Evolutionary conservation across 2,888 invertebrate species (phyloP).

Genomic region (Lasioglossum vierecki): DNA sequence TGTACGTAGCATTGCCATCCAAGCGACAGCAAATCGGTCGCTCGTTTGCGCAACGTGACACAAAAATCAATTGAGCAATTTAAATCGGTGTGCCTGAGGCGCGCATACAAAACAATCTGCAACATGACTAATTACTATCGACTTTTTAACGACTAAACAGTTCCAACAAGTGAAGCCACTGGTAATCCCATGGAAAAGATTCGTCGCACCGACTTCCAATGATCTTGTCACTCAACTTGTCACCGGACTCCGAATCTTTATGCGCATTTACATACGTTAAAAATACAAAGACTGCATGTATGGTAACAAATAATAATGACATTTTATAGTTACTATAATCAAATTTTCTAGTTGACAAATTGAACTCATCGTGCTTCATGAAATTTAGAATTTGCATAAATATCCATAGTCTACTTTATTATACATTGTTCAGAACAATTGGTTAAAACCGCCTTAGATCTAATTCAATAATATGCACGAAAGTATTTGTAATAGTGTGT

Average conservation of each 20-base stretch:
- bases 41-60: conserved; percentile 30
- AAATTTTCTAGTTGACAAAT: neutral
- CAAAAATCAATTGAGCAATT: conserved; percentile 42
- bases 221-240: neutral
- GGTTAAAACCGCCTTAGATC: too few relatives aligned
- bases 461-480: too few relatives aligned
- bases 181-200: neutral
- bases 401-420: neutral
- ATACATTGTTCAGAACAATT: neutral
- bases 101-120: neutral
- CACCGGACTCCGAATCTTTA: neutral
- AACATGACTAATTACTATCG: neutral
- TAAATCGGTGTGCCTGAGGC: neutral
- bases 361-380: neutral
- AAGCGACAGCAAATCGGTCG: conserved; percentile 31
- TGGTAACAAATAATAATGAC: neutral
- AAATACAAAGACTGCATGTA: too few relatives aligned
- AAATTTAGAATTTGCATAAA: neutral
- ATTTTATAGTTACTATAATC: neutral
- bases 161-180: neutral
- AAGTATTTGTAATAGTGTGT: too few relatives aligned
- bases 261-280: neutral
- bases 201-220: neutral
- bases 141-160: neutral
- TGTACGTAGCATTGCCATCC: conserved; percentile 25